Evolutionary conservation across 92 coral and sea anemone genomes (phyloP), one percentile per base, ranked within the genome.

Genomic region (Meandrina meandrites): DNA sequence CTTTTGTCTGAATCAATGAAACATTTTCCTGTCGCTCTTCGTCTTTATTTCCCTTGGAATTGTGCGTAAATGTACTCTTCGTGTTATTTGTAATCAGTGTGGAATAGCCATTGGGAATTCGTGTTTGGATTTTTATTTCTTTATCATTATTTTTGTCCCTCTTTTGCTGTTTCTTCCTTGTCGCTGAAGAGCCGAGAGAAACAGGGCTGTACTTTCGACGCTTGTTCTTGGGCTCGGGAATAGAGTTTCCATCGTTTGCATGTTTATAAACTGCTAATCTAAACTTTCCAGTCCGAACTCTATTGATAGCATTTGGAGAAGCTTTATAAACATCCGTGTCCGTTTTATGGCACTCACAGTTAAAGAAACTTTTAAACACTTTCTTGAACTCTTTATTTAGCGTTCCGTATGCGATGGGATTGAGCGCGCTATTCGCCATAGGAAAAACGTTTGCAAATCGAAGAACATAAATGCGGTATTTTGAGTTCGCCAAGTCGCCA

Each of bases 391-490:
- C 99, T 51, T 95, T 86, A 79, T 97, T 94, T 19, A 97, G 88
- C 9, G 98, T 96, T 24, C 99, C 99, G 70, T 97, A 97, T 0
- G 97, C 98, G 75, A 97, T 95, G 5, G 99, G 98, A 57, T 97
- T 97, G 31, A 97, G 87, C 37, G 99, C 99, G 79, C 99, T 95
- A 81, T 97, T 97, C 3, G 99, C 99, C 99, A 97, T 97, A 0
- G 98, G 95, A 72, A 97, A 97, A 22, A 97, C 97, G 89, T 97
- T 95, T 14, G 99, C 86, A 82, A 97, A 93, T 24, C 99, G 94
- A 50, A 97, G 88, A 18, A 97, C 94, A 34, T 97, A 97, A 35
- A 97, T 86, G 16, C 83, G 78, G 83, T 97, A 95, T 22, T 93
- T 96, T 40, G 90, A 91, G 24, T 84, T 69, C 31, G 34, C 62